phyloP scores from a whole-genome alignment of 2,113 vertebrate species.

The Plotosus lineatus region DNA sequence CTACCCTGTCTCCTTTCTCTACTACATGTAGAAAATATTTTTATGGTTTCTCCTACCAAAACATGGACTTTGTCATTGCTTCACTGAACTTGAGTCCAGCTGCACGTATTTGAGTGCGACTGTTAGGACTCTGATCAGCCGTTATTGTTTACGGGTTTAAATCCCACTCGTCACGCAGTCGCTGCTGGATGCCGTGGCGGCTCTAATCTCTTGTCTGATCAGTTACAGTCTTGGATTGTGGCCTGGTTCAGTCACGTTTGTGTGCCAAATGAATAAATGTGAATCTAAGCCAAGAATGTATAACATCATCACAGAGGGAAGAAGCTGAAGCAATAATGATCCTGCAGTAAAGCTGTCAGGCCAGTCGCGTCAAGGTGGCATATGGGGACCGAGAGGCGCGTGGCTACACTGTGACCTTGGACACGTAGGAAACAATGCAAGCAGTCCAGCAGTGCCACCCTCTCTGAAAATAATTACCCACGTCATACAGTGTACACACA shows the following conservation, averaged over 20 bases:
- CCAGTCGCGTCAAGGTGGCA: slow-evolving; percentile 46
- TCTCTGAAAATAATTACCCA: slow-evolving; percentile 32
- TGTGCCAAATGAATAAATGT: not conserved
- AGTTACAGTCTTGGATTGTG: not conserved
- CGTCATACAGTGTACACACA: not conserved
- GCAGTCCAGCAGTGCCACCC: slow-evolving; percentile 42
- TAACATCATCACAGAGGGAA: not conserved
- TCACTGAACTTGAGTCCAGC: too few species aligned
- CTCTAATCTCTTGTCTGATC: not conserved
- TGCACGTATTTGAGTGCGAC: too few species aligned
- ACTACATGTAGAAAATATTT: too few species aligned
- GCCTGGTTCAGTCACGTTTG: not conserved
- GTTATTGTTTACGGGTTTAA: too few species aligned
- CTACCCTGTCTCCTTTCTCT: too few species aligned
- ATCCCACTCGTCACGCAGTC: not conserved
- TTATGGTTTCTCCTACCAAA: too few species aligned
- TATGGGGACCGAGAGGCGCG: slow-evolving; percentile 54
- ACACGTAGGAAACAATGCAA: slow-evolving; percentile 39
- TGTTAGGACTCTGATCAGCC: too few species aligned
- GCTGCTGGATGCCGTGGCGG: not conserved
- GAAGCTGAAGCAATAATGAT: slow-evolving; percentile 14
- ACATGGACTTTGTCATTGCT: too few species aligned
- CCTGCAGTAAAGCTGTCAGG: slow-evolving; percentile 37
- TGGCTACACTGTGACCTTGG: slow-evolving; percentile 51
- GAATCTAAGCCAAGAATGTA: not conserved